Conservation (phyloP, 2,888 invertebrate genomes). For the Orthosia cruda region DNA sequence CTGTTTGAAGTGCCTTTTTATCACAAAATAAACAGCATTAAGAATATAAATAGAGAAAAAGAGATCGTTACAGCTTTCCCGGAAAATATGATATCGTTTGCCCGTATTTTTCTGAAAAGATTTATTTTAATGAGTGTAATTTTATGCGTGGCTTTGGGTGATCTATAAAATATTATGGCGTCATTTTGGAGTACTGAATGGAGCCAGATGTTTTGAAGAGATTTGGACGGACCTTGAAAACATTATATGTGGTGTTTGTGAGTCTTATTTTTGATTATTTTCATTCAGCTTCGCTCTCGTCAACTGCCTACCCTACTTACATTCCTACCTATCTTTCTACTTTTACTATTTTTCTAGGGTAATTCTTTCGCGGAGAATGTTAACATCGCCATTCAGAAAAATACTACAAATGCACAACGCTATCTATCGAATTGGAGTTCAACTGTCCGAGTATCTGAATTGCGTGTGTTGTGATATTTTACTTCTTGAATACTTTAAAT, state of each 20-base stretch:
- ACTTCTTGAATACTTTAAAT: no score
- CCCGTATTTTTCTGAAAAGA: conserved; percentile 23
- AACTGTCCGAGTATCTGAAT: no score
- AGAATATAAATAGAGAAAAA: conserved; percentile 22
- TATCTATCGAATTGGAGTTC: no score
- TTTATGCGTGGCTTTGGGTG: conserved; percentile 12
- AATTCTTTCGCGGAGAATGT: no score
- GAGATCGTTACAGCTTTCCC: conserved; percentile 1
- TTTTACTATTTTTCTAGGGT: no score
- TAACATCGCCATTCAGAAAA: no score
- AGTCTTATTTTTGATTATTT: no score
- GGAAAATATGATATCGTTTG: conserved; percentile 15
- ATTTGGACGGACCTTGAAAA: neutral
- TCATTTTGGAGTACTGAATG: conserved; percentile 4
- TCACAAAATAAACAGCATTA: conserved; percentile 42
- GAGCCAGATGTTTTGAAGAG: conserved; percentile 20
- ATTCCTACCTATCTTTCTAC: no score
- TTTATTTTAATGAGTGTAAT: conserved; percentile 33
- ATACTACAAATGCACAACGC: no score
- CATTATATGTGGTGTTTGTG: neutral
- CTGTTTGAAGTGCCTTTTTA: conserved; percentile 36
- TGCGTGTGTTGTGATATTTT: no score
- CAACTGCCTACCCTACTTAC: no score
- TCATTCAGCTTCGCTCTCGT: no score
- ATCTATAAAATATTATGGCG: conserved; percentile 33